Evolutionary conservation across 2,888 invertebrate species (phyloP).

Genomic region (Margaritifera margaritifera): DNA sequence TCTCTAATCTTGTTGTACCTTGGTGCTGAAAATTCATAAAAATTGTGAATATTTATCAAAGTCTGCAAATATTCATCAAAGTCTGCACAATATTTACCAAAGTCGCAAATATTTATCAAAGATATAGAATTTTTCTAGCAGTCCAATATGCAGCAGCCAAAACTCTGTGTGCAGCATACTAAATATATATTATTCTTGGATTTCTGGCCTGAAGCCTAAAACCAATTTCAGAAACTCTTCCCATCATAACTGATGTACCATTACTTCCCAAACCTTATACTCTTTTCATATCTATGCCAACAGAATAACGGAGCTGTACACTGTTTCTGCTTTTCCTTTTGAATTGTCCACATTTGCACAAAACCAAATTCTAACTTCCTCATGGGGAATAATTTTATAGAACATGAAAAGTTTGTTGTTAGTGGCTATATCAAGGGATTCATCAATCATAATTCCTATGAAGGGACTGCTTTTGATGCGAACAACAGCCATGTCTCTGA

Average conservation of each 20-base stretch:
- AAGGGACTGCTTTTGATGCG: constrained; percentile 16
- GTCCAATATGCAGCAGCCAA: no score
- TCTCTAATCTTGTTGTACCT: no score
- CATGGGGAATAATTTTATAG: constrained; percentile 9
- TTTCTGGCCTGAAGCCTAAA: background rate
- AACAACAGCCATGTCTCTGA: constrained; percentile 12
- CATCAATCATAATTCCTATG: constrained; percentile 25
- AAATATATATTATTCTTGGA: no score
- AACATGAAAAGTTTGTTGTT: constrained; percentile 20
- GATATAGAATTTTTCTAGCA: no score
- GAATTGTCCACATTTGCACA: constrained; percentile 16
- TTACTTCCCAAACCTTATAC: constrained; percentile 21
- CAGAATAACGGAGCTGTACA: constrained; percentile 15
- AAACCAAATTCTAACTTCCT: constrained; percentile 12
- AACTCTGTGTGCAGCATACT: no score
- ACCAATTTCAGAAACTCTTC: constrained; percentile 13
- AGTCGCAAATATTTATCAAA: no score
- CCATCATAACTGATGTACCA: constrained; percentile 24
- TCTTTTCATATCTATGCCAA: constrained; percentile 8
- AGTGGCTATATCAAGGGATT: constrained; percentile 20
- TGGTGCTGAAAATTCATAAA: no score
- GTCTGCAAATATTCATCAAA: no score
- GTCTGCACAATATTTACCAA: no score
- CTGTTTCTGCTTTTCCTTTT: constrained; percentile 24
- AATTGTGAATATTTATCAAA: no score